Conservation (phyloP, 23 tunicate species). For the Halocynthia roretzi region DNA sequence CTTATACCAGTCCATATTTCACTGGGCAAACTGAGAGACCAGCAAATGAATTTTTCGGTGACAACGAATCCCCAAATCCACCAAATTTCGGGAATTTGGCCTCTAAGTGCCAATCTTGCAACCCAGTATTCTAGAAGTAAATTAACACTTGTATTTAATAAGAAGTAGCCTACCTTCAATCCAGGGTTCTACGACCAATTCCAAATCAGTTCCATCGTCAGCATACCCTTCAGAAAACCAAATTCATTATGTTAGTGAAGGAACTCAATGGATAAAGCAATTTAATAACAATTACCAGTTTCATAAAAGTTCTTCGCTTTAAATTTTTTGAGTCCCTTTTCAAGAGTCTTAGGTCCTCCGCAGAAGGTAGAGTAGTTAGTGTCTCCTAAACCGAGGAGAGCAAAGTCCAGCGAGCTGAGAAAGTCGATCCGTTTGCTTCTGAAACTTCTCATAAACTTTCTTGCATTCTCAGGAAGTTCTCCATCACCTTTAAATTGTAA, state of each 20-base stretch:
- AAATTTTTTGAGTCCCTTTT: constrained; percentile 28
- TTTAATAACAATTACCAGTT: constrained; percentile 6
- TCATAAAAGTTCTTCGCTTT: constrained; percentile 51
- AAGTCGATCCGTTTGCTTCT: constrained; percentile 27
- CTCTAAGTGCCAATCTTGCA: too few relatives aligned
- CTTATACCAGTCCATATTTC: too few relatives aligned
- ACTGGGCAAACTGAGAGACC: too few relatives aligned
- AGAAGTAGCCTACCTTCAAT: constrained; percentile 42
- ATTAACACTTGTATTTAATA: not conserved
- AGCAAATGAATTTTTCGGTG: too few relatives aligned
- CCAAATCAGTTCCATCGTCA: constrained; percentile 88
- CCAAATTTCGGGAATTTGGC: too few relatives aligned
- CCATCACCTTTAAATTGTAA: constrained; percentile 65
- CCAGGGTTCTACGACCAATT: constrained; percentile 75
- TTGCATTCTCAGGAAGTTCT: constrained; percentile 86
- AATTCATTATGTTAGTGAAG: too few relatives aligned
- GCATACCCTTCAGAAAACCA: constrained; percentile 36
- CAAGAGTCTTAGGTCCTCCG: constrained; percentile 85
- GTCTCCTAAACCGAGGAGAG: constrained; percentile 90
- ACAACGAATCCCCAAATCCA: too few relatives aligned
- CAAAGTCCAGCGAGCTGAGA: constrained; percentile 28
- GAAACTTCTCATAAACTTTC: constrained; percentile 55
- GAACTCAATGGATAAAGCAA: too few relatives aligned
- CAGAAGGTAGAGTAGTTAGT: constrained; percentile 85
- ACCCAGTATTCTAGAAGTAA: not conserved